Evolutionary conservation across 2,888 invertebrate genomes (phyloP).

Genomic region (Cremastinae sp.): DNA sequence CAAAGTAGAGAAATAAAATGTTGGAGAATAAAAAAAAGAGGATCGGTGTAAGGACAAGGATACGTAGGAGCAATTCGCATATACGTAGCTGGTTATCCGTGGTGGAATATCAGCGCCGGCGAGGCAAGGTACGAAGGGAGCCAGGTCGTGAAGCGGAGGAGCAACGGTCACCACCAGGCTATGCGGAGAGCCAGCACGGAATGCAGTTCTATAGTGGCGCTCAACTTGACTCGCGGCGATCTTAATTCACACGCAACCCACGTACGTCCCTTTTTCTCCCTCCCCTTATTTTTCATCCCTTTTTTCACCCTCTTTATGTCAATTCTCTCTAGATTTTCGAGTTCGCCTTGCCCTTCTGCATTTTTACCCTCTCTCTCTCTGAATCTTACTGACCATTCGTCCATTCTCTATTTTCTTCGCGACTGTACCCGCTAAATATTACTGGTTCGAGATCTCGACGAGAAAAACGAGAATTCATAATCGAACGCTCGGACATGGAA

Average conservation of each 20-base stretch:
- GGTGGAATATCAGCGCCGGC: slow-evolving; percentile 21
- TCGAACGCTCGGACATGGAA: no score
- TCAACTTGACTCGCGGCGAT: slow-evolving; percentile 75
- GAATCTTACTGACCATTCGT: no score
- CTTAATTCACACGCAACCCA: slow-evolving; percentile 76
- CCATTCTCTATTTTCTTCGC: no score
- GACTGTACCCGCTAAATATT: no score
- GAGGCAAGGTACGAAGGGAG: slow-evolving; percentile 35
- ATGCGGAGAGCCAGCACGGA: slow-evolving; percentile 73
- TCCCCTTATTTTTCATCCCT: slow-evolving; percentile 5
- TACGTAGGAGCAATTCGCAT: slow-evolving; percentile 33
- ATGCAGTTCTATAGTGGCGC: slow-evolving; percentile 79
- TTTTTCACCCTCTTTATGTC: slow-evolving; percentile 16
- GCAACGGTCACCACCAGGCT: slow-evolving; percentile 50
- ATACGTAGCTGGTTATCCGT: slow-evolving; percentile 24
- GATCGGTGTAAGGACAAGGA: neutral
- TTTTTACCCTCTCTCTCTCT: no score
- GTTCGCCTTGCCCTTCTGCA: no score
- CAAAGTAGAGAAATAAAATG: neutral
- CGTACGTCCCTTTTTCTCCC: neutral
- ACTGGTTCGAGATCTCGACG: no score
- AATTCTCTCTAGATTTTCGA: neutral
- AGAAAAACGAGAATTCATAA: no score
- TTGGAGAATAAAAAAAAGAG: neutral
- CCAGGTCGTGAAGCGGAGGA: slow-evolving; percentile 35